phyloP scores from a whole-genome alignment of 2,888 invertebrate genomes.

The Sisyra terminalis region DNA sequence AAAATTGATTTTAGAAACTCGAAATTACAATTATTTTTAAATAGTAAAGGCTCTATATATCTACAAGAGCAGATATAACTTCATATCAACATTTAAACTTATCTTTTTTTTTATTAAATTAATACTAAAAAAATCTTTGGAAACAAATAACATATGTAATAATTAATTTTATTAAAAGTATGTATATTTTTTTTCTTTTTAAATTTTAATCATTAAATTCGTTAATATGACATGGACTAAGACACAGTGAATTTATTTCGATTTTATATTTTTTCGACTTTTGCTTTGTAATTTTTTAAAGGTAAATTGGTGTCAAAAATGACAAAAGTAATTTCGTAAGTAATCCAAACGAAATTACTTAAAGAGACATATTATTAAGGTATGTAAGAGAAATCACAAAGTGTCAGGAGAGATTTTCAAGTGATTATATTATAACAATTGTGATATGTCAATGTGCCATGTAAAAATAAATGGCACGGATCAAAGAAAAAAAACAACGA shows the following conservation, averaged over 20 bases:
- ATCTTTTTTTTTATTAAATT: background rate
- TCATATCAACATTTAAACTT: constrained; percentile 1
- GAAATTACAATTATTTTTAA: no score
- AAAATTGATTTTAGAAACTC: no score
- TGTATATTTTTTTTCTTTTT: constrained; percentile 19
- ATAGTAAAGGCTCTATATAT: background rate
- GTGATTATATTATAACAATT: constrained; percentile 2
- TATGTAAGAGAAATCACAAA: constrained; percentile 8
- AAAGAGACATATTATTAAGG: constrained; percentile 3
- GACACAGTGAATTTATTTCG: constrained; percentile 30
- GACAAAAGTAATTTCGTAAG: no score
- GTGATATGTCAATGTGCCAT: constrained; percentile 9
- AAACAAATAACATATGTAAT: constrained; percentile 29
- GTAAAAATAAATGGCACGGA: constrained; percentile 3
- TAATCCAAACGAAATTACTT: no score
- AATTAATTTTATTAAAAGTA: constrained; percentile 20
- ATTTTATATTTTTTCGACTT: constrained; percentile 19
- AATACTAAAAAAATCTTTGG: constrained; percentile 26
- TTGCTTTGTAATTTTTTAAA: constrained; percentile 16
- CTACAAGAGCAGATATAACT: background rate
- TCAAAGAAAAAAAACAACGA: background rate
- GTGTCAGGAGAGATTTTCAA: constrained; percentile 6
- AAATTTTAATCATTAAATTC: constrained; percentile 22
- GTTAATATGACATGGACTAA: constrained; percentile 32
- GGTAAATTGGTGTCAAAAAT: constrained; percentile 19